Evolutionary conservation across 2,113 vertebrate genomes (phyloP).

Genomic region (Dicrurus megarhynchus): DNA sequence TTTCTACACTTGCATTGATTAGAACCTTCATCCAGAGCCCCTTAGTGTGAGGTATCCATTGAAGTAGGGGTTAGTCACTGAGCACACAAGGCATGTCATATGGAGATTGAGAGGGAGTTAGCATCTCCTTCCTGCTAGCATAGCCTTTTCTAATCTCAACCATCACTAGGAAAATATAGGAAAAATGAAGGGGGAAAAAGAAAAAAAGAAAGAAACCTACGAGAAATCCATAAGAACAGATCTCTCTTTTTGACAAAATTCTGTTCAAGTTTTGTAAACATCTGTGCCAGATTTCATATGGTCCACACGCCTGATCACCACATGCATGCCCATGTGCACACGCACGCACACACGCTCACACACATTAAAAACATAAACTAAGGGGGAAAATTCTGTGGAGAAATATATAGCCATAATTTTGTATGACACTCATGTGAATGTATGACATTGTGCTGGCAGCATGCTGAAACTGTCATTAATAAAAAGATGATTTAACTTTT

Average conservation of each 20-base stretch:
- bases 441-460: not conserved
- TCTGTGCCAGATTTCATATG: not conserved
- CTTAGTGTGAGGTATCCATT: not conserved
- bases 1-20: not conserved
- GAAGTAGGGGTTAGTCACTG: not conserved
- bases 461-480: not conserved
- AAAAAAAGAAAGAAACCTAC: not conserved
- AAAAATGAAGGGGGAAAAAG: not conserved
- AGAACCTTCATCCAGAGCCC: not conserved
- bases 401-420: not conserved
- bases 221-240: not conserved
- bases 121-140: constrained; percentile 12
- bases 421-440: not conserved
- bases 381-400: not conserved
- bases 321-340: not conserved
- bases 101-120: constrained; percentile 45
- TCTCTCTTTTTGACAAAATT: not conserved
- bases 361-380: not conserved
- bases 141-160: constrained; percentile 12
- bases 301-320: not conserved
- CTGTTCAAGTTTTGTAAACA: not conserved
- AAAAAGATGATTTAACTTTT: constrained; percentile 24
- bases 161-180: not conserved
- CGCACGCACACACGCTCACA: not conserved
- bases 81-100: constrained; percentile 1